These are phyloP conservation scores for Saccostrea cuccullata DNA, from an alignment of 1,140 invertebrate species.

Conservation along the genomic window DNA sequence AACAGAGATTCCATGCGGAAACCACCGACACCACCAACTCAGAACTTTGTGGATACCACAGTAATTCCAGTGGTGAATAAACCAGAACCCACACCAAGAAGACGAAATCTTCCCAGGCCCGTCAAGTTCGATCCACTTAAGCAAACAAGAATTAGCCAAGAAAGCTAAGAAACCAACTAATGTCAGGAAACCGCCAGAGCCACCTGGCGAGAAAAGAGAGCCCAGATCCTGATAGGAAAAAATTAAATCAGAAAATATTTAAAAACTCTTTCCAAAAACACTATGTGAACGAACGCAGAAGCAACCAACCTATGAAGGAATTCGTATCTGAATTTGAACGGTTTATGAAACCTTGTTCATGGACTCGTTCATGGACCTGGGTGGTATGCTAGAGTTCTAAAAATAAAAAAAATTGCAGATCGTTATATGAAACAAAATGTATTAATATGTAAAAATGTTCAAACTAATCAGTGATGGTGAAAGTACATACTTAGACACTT, in stretches of 20 bases:
- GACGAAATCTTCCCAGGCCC: not conserved
- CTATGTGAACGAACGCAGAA: not conserved
- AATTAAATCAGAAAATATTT: not conserved
- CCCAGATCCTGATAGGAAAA: not conserved
- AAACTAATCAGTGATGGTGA: not conserved
- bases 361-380: not conserved
- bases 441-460: not conserved
- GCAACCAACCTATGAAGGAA: constrained; percentile 3
- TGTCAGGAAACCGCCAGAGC: not conserved
- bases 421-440: not conserved
- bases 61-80: not conserved
- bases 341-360: constrained; percentile 6
- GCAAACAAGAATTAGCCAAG: not conserved
- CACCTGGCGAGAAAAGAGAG: not conserved
- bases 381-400: not conserved
- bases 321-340: not conserved
- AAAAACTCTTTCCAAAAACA: constrained; percentile 18
- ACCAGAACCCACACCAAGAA: not conserved
- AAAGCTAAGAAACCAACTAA: not conserved
- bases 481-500: not conserved
- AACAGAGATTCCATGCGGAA: not conserved
- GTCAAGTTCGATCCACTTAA: not conserved
- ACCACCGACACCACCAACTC: not conserved
- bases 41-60: not conserved
- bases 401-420: not conserved